Conservation (phyloP, 1,140 invertebrate species). For the Helicoverpa zea region DNA sequence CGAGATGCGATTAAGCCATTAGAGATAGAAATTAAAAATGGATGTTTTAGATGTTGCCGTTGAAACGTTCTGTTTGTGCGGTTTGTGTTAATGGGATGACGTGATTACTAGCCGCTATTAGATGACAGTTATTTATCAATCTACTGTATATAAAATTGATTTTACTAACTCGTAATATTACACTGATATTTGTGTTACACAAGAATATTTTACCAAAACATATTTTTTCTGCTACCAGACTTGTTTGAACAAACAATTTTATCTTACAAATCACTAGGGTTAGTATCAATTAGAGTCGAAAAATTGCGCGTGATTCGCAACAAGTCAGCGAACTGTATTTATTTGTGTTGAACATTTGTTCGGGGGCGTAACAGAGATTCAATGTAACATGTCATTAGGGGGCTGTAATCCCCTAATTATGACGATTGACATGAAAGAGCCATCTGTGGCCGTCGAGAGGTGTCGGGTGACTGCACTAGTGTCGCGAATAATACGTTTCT, state of each 20-base stretch:
- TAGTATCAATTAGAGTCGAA: conserved; percentile 47
- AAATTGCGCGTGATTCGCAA: conserved; percentile 64
- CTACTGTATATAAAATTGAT: not conserved
- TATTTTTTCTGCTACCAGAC: too few relatives aligned
- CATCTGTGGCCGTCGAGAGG: conserved; percentile 81
- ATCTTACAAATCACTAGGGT: conserved; percentile 11
- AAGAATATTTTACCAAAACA: conserved; percentile 14
- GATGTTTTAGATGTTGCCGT: conserved; percentile 45
- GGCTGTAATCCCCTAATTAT: conserved; percentile 84
- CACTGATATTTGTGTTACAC: not conserved
- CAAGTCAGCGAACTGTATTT: conserved; percentile 80
- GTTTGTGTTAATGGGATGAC: conserved; percentile 7
- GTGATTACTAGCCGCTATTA: not conserved
- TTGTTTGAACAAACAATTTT: conserved; percentile 23
- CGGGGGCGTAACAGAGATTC: conserved; percentile 80
- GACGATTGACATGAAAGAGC: conserved; percentile 85
- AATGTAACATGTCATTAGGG: conserved; percentile 85
- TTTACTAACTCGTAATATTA: not conserved
- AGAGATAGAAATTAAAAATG: conserved; percentile 55
- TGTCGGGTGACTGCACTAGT: conserved; percentile 76
- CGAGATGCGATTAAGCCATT: conserved; percentile 71
- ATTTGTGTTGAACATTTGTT: conserved; percentile 80
- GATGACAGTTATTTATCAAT: not conserved
- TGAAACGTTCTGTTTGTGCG: conserved; percentile 19
- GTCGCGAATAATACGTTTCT: conserved; percentile 44